phyloP scores from a whole-genome alignment of 2,113 vertebrate species.

The Tachuris rubrigastra region DNA sequence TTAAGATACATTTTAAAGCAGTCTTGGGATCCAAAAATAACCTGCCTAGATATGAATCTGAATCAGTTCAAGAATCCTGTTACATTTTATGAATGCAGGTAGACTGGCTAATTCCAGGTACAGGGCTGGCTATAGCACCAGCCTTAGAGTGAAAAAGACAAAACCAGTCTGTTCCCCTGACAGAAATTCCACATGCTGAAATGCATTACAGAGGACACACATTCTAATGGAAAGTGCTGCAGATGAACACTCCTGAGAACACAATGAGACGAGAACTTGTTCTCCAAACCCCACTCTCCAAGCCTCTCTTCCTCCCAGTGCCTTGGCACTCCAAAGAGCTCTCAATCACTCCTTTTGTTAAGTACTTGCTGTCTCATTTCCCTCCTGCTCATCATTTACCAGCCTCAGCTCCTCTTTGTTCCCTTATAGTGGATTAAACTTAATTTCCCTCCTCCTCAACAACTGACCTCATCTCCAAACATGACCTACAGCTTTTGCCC shows the following conservation, averaged over 20 bases:
- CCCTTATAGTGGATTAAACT: not conserved
- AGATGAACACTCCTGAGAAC: not conserved
- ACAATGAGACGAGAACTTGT: not conserved
- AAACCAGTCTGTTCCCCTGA: not conserved
- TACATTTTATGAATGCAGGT: not conserved
- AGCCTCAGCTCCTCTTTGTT: not conserved
- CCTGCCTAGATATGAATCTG: not conserved
- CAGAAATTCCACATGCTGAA: not conserved
- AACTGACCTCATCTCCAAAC: not conserved
- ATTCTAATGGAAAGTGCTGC: not conserved
- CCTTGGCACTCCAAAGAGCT: not conserved
- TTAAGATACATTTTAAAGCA: not conserved
- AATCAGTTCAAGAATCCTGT: not conserved
- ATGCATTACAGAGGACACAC: not conserved
- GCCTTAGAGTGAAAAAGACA: not conserved
- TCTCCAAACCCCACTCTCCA: not conserved
- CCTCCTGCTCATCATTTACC: not conserved
- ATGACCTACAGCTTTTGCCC: not conserved
- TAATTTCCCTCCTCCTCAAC: not conserved
- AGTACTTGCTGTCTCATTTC: not conserved
- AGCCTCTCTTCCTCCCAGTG: not conserved
- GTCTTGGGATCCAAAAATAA: not conserved
- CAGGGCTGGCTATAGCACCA: not conserved
- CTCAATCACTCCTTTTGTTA: not conserved
- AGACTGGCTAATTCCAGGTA: not conserved